Percentiles rank a stretch among this genome's conserved stretches.
Conservation (phyloP, 1,140 invertebrate genomes). For the Calliphora vicina region DNA sequence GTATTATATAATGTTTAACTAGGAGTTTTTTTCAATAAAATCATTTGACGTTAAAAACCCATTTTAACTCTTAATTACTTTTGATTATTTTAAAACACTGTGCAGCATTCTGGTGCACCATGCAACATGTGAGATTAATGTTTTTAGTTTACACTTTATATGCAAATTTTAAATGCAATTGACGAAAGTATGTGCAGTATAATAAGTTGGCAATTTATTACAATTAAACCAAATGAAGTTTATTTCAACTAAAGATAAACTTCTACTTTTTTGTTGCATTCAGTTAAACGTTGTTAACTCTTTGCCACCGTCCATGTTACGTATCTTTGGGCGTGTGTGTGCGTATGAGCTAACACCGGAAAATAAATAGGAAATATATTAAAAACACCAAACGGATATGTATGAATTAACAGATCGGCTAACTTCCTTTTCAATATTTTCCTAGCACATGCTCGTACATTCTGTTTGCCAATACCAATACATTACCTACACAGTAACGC, state of each 20-base stretch:
- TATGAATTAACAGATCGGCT: constrained; percentile 58
- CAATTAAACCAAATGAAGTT: constrained; percentile 33
- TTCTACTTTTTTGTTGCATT: neutral
- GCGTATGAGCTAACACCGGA: constrained; percentile 39
- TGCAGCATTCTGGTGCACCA: neutral
- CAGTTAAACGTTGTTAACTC: neutral
- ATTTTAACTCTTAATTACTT: no score
- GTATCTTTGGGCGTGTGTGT: constrained; percentile 26
- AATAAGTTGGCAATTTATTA: constrained; percentile 36
- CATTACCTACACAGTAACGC: neutral
- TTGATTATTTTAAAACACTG: neutral
- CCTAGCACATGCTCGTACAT: no score
- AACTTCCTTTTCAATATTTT: constrained; percentile 38
- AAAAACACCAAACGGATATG: constrained; percentile 53
- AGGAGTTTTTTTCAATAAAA: no score
- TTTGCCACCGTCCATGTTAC: neutral
- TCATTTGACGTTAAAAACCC: no score
- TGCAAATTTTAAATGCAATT: constrained; percentile 35
- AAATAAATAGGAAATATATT: constrained; percentile 55
- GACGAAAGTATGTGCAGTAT: constrained; percentile 21
- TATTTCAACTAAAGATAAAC: constrained; percentile 28
- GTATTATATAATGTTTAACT: no score
- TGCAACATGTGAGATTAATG: constrained; percentile 58
- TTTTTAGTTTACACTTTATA: constrained; percentile 37
- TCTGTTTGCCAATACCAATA: neutral